phyloP scores from a whole-genome alignment of 2,797 vertebrate species.

The Brotogeris chrysoptera region DNA sequence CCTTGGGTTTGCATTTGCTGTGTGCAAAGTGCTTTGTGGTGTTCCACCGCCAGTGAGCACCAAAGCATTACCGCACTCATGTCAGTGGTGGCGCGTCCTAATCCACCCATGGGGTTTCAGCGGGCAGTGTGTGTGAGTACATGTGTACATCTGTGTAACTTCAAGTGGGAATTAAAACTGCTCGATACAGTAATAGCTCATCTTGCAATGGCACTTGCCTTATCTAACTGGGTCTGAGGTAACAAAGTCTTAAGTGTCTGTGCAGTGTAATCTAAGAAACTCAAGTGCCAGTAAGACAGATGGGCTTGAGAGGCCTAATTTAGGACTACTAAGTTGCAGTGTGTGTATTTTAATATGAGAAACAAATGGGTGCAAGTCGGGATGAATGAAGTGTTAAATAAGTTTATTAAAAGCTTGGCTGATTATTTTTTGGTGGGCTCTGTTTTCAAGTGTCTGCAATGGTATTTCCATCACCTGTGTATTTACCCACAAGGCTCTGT shows the following conservation, averaged over 20 bases:
- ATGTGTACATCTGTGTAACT: neutral
- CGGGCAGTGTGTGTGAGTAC: neutral
- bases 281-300: constrained; percentile 35
- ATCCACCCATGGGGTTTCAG: neutral
- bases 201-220: neutral
- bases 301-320: constrained; percentile 43
- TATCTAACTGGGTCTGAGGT: constrained; percentile 31
- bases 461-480: neutral
- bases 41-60: rapidly evolving
- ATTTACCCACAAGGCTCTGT: neutral
- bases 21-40: neutral
- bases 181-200: neutral
- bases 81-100: neutral
- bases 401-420: neutral
- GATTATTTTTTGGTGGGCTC: neutral
- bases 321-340: neutral
- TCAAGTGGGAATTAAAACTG: constrained; percentile 8
- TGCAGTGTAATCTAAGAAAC: constrained; percentile 22
- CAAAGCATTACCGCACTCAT: rapidly evolving
- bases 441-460: neutral
- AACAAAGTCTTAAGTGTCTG: constrained; percentile 3
- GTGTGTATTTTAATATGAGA: neutral
- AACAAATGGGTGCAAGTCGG: neutral
- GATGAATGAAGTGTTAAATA: neutral
- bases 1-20: neutral